phyloP scores from a whole-genome alignment of 2,888 invertebrate genomes.

The Euzetes globulus region DNA sequence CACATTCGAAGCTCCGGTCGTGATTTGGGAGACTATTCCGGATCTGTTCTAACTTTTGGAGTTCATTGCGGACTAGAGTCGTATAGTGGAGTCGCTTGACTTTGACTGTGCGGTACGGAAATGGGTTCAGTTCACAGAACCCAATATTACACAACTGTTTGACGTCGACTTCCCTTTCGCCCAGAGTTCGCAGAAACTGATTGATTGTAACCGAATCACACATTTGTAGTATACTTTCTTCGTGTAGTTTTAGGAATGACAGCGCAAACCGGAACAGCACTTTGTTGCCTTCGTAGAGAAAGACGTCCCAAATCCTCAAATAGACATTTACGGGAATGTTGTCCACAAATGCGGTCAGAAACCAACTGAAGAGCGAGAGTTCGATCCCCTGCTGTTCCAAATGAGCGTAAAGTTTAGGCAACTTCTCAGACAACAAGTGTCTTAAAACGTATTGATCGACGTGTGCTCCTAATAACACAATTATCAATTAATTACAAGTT shows the following conservation, averaged over 20 bases:
- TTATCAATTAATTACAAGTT: neutral
- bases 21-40: constrained; percentile 15
- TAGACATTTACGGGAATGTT: constrained; percentile 52
- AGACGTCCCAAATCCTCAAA: constrained; percentile 54
- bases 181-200: constrained; percentile 50
- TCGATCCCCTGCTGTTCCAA: constrained; percentile 50
- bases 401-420: constrained; percentile 50
- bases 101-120: constrained; percentile 50
- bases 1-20: constrained; percentile 1
- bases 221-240: constrained; percentile 50
- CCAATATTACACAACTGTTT: constrained; percentile 51
- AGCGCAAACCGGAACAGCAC: constrained; percentile 54
- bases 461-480: constrained; percentile 39
- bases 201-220: constrained; percentile 51
- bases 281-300: constrained; percentile 54
- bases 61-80: constrained; percentile 31
- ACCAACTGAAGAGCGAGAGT: constrained; percentile 53
- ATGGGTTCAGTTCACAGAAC: constrained; percentile 52
- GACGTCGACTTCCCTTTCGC: constrained; percentile 50
- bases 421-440: constrained; percentile 52
- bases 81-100: constrained; percentile 48
- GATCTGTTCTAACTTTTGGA: constrained; percentile 32
- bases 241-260: constrained; percentile 52
- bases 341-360: constrained; percentile 54
- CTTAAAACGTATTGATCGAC: constrained; percentile 48